Evolutionary conservation across 2,113 vertebrate species (phyloP).

Genomic region (Trichechus manatus): DNA sequence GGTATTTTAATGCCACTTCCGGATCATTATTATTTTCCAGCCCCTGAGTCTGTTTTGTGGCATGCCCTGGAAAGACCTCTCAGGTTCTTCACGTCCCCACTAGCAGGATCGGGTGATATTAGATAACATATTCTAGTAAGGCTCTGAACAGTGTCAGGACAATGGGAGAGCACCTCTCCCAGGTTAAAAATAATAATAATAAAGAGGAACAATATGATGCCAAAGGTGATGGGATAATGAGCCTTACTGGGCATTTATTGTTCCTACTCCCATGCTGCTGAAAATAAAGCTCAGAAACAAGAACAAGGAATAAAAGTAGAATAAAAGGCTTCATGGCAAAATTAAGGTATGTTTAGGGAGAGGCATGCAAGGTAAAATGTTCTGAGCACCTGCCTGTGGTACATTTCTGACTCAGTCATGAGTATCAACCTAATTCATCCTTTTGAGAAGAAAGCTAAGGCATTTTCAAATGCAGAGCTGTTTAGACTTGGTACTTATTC

Average conservation of each 20-base stretch:
- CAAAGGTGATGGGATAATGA: neutral
- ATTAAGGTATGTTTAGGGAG: neutral
- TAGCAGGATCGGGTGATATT: neutral
- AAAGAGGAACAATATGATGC: neutral
- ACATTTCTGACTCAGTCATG: constrained; percentile 29
- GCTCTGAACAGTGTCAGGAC: neutral
- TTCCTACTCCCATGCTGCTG: neutral
- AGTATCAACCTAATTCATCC: constrained; percentile 20
- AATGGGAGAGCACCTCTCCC: neutral
- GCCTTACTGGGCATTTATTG: neutral
- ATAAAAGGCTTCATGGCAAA: neutral
- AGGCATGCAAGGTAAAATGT: neutral
- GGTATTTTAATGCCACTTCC: neutral
- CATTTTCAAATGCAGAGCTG: constrained; percentile 55
- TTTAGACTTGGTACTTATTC: constrained; percentile 66
- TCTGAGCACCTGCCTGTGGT: neutral
- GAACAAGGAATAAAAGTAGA: neutral
- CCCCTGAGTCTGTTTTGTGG: neutral
- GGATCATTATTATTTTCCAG: neutral
- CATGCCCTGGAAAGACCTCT: neutral
- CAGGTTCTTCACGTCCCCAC: neutral
- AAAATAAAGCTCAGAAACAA: constrained; percentile 2
- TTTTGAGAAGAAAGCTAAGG: constrained; percentile 47
- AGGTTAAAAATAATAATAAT: neutral
- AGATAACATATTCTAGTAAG: neutral